Evolutionary conservation across 2,888 invertebrate genomes (phyloP), one percentile per base, ranked within the genome.

Genomic region (Agrypnus murinus): DNA sequence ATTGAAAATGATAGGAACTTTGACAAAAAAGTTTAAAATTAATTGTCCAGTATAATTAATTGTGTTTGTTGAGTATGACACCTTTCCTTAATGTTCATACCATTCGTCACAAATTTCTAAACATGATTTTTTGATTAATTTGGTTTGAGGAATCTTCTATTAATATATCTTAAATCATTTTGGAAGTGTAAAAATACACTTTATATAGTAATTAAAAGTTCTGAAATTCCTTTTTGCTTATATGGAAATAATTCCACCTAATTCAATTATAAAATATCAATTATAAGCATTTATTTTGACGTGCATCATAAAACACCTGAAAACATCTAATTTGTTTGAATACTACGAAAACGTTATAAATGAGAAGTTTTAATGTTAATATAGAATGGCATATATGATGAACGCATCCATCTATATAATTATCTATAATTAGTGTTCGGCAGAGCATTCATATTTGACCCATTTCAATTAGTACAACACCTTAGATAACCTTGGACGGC

Each of bases 391-490:
- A 40, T 58, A 40, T 58, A 25, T 38, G 58, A 65, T 58, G 53
- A 53, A 31, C 60, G 34, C 50, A 53, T 60, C 50, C 43, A 34
- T 48, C 32, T 38, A n/a, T 67, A 60, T 67, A 67, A 67, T 67
- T 67, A 67, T 40, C 32, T 15, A 50, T 60, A 67, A 67, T 67
- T 67, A 67, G 50, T 43, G 46, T 67, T 60, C 10, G 67, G 38
- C 48, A 59, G 34, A 66, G 59, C 50, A 48, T 66, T 66, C 59
- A 57, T 19, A 53, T 60, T 53, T 67, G 67, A 67, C 67, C 67
- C 53, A 67, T 67, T 67, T 67, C 67, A 67, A 67, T 67, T 67
- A 67, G 60, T 59, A 60, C 43, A 58, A 36, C 48, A 53, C 40
- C 45, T 60, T 25, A 15, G 7, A 32, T 34, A 67, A 40, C 67